Percentiles rank a stretch among this genome's conserved stretches.
These are phyloP conservation scores for Collichthys lucidus DNA, from an alignment of 2,113 vertebrate genomes.

Conservation along the genomic window DNA sequence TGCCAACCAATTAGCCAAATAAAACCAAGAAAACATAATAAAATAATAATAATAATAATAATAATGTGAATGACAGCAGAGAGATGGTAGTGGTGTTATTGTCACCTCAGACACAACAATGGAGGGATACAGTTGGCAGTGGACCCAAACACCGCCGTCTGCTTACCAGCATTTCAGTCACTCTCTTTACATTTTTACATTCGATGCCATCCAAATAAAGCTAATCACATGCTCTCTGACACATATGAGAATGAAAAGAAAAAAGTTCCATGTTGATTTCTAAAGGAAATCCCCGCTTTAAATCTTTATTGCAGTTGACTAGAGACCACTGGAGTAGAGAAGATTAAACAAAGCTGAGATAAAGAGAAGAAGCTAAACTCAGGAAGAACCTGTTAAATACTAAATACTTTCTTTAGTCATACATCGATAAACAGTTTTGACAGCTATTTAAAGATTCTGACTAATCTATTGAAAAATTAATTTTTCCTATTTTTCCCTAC, in stretches of 20 bases:
- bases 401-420: neutral
- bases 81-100: conserved; percentile 27
- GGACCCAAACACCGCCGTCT: too few species aligned
- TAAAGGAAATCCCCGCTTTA: neutral
- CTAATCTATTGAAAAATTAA: neutral
- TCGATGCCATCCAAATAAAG: neutral
- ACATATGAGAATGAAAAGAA: neutral
- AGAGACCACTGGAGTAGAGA: neutral
- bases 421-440: neutral
- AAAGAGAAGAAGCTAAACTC: neutral
- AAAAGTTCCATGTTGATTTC: neutral
- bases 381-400: neutral
- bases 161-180: neutral
- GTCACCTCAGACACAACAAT: conserved; percentile 63
- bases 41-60: conserved; percentile 35
- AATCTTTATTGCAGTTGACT: neutral
- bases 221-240: neutral
- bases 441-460: neutral
- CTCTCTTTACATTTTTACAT: neutral
- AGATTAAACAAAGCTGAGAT: neutral
- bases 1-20: neutral
- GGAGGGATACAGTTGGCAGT: neutral
- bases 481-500: neutral
- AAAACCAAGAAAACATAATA: neutral
- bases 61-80: conserved; percentile 33